These are phyloP conservation scores for Malurus alboscapulatus DNA, from an alignment of 2,113 vertebrate species.

Conservation along the genomic window DNA sequence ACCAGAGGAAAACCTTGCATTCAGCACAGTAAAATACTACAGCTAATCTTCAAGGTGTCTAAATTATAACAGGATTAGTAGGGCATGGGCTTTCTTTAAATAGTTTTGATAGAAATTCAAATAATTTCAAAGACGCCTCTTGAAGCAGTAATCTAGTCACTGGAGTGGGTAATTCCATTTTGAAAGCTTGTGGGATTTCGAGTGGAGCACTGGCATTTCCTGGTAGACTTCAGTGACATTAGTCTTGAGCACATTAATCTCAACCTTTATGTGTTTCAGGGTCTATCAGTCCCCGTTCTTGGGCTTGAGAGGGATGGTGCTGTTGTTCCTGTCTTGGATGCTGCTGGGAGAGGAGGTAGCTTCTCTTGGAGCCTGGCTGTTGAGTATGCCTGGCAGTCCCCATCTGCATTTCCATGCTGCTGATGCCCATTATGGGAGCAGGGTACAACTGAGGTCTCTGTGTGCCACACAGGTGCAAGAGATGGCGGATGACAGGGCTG, in stretches of 20 bases:
- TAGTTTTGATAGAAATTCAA: not conserved
- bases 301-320: not conserved
- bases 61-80: not conserved
- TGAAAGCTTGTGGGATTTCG: not conserved
- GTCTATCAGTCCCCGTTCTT: not conserved
- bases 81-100: not conserved
- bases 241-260: not conserved
- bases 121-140: not conserved
- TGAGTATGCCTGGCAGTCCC: not conserved
- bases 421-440: fast-evolving
- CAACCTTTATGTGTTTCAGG: not conserved
- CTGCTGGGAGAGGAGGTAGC: not conserved
- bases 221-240: not conserved
- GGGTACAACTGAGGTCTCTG: not conserved
- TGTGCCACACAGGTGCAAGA: not conserved
- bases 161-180: not conserved
- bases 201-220: not conserved
- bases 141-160: not conserved
- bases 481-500: not conserved
- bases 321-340: not conserved
- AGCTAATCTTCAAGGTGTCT: not conserved
- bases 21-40: not conserved
- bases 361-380: not conserved
- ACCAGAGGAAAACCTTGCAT: not conserved
- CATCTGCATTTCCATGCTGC: not conserved